Conservation (phyloP, 2,113 vertebrate genomes). For the Megaceryle maxima region DNA sequence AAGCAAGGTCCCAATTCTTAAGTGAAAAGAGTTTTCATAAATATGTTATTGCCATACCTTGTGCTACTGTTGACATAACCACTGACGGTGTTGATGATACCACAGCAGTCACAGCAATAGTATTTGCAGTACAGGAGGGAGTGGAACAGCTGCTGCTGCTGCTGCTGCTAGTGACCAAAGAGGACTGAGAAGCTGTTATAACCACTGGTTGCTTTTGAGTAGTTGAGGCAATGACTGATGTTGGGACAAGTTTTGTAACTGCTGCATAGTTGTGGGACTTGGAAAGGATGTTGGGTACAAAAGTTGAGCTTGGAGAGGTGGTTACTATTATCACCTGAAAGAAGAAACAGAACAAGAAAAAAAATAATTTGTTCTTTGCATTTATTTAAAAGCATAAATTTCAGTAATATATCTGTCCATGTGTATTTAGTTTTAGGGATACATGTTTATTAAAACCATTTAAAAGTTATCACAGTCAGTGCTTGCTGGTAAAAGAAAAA, state of each 20-base stretch:
- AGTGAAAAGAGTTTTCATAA: background rate
- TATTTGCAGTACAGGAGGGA: conserved; percentile 72
- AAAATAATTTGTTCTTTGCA: conserved; percentile 52
- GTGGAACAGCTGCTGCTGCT: conserved; percentile 71
- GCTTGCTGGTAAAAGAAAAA: background rate
- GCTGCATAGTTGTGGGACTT: conserved; percentile 97
- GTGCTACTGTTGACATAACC: conserved; percentile 93
- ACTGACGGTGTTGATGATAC: conserved; percentile 90
- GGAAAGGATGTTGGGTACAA: conserved; percentile 98
- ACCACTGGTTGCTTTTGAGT: conserved; percentile 93
- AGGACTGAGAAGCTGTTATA: conserved; percentile 84
- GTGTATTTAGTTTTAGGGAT: background rate
- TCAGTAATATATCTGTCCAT: background rate
- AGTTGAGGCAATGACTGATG: conserved; percentile 84
- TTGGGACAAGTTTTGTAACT: conserved; percentile 90
- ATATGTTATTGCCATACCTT: conserved; percentile 74
- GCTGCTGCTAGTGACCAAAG: conserved; percentile 69
- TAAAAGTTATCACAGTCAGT: background rate
- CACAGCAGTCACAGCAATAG: conserved; percentile 89
- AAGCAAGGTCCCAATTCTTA: background rate
- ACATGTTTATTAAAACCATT: background rate
- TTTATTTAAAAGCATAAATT: background rate
- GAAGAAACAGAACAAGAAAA: background rate
- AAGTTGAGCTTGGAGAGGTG: conserved; percentile 95
- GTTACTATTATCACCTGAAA: conserved; percentile 97